These are phyloP conservation scores for Cylindroiulus punctatus DNA, from an alignment of 2,888 invertebrate species.

Conservation along the genomic window DNA sequence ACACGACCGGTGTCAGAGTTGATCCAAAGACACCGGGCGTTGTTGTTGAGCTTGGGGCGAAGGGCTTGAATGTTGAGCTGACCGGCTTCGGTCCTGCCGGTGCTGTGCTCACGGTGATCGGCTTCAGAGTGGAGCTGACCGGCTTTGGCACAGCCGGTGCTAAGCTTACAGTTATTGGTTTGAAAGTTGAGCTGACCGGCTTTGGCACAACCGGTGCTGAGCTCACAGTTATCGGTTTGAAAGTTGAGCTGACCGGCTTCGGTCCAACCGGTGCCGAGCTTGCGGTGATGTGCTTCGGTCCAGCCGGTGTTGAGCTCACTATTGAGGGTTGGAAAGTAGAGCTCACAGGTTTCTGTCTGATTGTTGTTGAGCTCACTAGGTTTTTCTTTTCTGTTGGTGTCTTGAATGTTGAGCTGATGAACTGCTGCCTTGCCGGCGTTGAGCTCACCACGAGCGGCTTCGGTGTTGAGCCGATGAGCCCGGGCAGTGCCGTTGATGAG, in stretches of 20 bases:
- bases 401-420: no score
- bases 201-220: neutral
- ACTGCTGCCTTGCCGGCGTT: no score
- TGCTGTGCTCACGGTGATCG: neutral
- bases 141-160: neutral
- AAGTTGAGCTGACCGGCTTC: neutral
- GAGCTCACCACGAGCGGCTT: no score
- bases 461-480: no score
- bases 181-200: neutral
- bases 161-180: neutral
- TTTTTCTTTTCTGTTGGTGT: no score
- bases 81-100: neutral
- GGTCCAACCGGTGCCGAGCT: neutral
- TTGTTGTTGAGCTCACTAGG: no score
- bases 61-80: neutral
- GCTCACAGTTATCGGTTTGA: neutral
- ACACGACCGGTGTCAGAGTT: neutral
- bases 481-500: neutral
- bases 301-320: no score
- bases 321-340: no score
- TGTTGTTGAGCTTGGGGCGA: neutral
- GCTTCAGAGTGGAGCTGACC: neutral
- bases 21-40: neutral
- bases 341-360: no score
- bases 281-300: neutral